Base-by-base conservation (phyloP, 2,797 vertebrate genomes). In the Enteromius paludinosus region DNA sequence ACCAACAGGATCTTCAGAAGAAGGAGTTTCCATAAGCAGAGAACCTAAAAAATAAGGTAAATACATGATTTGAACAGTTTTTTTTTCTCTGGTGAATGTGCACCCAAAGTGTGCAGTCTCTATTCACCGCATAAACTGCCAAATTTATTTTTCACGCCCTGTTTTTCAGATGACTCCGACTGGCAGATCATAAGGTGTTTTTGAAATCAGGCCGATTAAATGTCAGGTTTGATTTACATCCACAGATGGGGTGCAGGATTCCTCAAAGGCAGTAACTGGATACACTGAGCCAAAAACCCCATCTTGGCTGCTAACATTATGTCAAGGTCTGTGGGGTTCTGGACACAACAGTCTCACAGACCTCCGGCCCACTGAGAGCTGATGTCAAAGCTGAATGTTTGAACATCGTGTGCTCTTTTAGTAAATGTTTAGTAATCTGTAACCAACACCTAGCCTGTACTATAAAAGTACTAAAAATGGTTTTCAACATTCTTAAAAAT, bases 221-320 rank as follows among this genome's bases (percentile, higher is more conserved):
- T 56, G n/a, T 73, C 20, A 38, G 20, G 38, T 74, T 74, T 56
- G 33, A 74, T 25, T 56, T 59, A 74, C n/a, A 38, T 10, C 2
- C 52, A 41, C 72, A 74, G 49, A 74, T 56, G 49, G 33, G 47
- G 6, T 23, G 14, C 30, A 10, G 30, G 1, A 59, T 41, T 25
- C n/a, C 33, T 41, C 52, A 56, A 74, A 74, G 30, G 12, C n/a
- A 59, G 30, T 11, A 71, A 38, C 38, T 28, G 6, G 15, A 56
- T 23, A 38, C 5, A 54, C 18, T 1, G 49, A 54, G 11, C 71
- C 30, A 73, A 49, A 70, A 70, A 23, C 0, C 12, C 9, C 25
- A 20, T 49, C 45, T 30, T 33, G 49, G 30, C 49, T 56, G 33
- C 33, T 38, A 49, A 49, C 0, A 14, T 25, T 25, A n/a, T 52